phyloP scores from a whole-genome alignment of 2,888 invertebrate genomes.

The Ophioninae sp. region DNA sequence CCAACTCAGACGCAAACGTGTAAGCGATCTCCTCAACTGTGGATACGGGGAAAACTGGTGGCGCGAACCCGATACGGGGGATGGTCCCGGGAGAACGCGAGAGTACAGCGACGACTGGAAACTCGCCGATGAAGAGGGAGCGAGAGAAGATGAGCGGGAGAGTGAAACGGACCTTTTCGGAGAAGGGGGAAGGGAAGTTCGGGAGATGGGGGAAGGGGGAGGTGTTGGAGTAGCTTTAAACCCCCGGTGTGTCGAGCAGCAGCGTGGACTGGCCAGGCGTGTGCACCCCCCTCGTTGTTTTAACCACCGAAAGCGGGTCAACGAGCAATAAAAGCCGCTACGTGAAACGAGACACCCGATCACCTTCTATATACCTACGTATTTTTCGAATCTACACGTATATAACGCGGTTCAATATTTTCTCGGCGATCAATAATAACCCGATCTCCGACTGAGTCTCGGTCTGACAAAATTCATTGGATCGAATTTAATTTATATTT shows the following conservation, averaged over 20 bases:
- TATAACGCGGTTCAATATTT: background rate
- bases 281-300: conserved; percentile 14
- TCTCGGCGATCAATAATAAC: background rate
- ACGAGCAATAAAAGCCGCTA: conserved; percentile 53
- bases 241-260: conserved; percentile 42
- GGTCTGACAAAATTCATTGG: background rate
- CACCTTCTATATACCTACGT: background rate
- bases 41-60: conserved; percentile 17
- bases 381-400: background rate
- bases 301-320: conserved; percentile 51
- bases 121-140: conserved; percentile 17
- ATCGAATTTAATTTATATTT: background rate
- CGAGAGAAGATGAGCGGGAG: conserved; percentile 18
- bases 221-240: conserved; percentile 30
- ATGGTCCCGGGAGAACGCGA: conserved; percentile 21
- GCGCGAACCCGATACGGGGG: conserved; percentile 26
- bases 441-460: background rate
- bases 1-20: conserved; percentile 48
- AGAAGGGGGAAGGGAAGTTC: background rate
- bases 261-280: conserved; percentile 50
- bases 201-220: background rate
- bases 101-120: conserved; percentile 23
- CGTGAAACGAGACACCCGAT: conserved; percentile 34
- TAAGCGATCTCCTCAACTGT: conserved; percentile 26
- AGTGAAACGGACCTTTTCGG: background rate